These are phyloP conservation scores for Pogona vitticeps DNA, from an alignment of 2,113 vertebrate genomes.

Conservation along the genomic window DNA sequence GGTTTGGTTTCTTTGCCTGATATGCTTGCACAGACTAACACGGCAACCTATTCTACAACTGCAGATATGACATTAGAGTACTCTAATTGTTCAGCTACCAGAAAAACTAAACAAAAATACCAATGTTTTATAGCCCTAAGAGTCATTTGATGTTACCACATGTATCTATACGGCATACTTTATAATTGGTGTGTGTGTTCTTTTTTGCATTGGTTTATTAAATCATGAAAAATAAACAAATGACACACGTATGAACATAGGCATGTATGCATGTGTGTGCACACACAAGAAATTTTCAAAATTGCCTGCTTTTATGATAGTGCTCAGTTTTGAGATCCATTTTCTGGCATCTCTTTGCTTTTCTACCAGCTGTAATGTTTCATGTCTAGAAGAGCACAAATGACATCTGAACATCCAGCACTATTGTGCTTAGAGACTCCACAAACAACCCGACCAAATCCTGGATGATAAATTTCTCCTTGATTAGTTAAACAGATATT, in stretches of 20 bases:
- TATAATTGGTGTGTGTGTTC: background rate
- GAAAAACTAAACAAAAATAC: conserved; percentile 20
- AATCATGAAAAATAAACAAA: conserved; percentile 35
- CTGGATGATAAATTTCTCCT: conserved; percentile 76
- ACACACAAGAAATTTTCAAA: background rate
- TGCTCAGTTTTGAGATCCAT: conserved; percentile 52
- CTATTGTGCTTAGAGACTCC: conserved; percentile 59
- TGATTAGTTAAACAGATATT: conserved; percentile 84
- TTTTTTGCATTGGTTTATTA: conserved; percentile 33
- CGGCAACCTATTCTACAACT: too few relatives aligned
- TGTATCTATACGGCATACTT: rapidly evolving
- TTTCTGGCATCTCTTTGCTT: conserved; percentile 44
- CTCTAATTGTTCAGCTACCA: conserved; percentile 11
- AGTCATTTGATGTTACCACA: background rate
- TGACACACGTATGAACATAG: background rate
- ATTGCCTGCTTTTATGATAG: conserved; percentile 30
- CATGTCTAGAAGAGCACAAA: conserved; percentile 59
- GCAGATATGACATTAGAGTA: background rate
- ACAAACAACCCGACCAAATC: conserved; percentile 73
- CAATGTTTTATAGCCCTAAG: conserved; percentile 2
- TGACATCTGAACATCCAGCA: conserved; percentile 66
- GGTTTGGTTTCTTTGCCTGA: too few relatives aligned
- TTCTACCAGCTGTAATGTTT: conserved; percentile 72
- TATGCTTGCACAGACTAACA: too few relatives aligned
- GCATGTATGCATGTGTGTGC: background rate